Evolutionary conservation across 2,888 invertebrate species (phyloP), one percentile per base, ranked within the genome.

Genomic region (Ectemnius lituratus): DNA sequence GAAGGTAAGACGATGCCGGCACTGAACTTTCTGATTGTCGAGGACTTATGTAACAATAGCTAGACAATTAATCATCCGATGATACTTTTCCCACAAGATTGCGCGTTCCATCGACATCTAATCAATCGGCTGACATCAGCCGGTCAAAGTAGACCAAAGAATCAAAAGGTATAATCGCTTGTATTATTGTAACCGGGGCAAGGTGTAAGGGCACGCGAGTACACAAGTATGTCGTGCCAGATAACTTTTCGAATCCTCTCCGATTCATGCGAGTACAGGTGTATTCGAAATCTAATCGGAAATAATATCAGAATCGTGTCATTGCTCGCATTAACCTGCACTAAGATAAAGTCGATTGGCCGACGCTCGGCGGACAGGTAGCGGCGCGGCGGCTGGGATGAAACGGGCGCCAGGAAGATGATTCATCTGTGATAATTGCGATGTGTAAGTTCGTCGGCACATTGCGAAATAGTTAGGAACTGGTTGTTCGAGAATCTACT

Each of bases 401-500:
- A 20, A 69, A 70, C 58, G 60, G 67, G 68, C 78, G 81, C 80
- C 70, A 62, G n/a, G 57, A 23, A 63, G 64, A 80, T 83, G 78
- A 83, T 75, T 83, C 84, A 84, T 46, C 16, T 27, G 37, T 46
- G 78, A 81, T 83, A 82, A 83, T 45, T 49, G 28, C 18, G 58
- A 13, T 47, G 60, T 49, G 59, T 27, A 57, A 58, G 62, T 74
- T 52, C 8, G 45, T 67, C 66, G 59, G 59, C 46, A 46, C 47
- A 57, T 46, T 63, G 58, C 57, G 28, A 62, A 68, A 60, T 66
- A 62, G 20, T 58, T 23, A 63, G 3, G 37, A 11, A 37, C 37
- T 37, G 11, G 37, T 37, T 37, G 8, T 13, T 2, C 52, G 16
- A 52, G 16, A 52, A n/a, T 14, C 52, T 37, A 8, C 37, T n/a